Percentiles rank a stretch among this genome's conserved stretches.
phyloP scores from a whole-genome alignment of 2,888 invertebrate genomes.

The Chymomyza caudatula region DNA sequence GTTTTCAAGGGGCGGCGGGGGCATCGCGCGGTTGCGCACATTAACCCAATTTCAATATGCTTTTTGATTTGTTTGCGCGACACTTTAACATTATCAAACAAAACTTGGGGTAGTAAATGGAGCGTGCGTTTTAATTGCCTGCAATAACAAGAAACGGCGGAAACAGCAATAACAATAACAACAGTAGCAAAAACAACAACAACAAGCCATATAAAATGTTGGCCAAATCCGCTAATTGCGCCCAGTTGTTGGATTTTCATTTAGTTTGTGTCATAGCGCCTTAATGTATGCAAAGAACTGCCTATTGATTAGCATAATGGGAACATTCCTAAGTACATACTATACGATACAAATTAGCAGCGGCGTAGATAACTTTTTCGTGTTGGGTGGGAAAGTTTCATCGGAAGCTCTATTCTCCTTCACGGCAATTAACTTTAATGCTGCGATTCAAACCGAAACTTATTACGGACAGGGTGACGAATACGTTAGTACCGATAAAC shows the following conservation, averaged over 20 bases:
- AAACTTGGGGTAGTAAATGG: slow-evolving; percentile 47
- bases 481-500: too few species aligned
- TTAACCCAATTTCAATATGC: slow-evolving; percentile 75
- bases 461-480: too few species aligned
- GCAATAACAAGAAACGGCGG: slow-evolving; percentile 63
- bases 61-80: slow-evolving; percentile 76
- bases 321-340: background rate
- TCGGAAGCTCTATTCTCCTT: too few species aligned
- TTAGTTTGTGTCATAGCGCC: slow-evolving; percentile 25
- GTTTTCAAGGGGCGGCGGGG: slow-evolving; percentile 26
- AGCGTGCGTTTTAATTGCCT: slow-evolving; percentile 59
- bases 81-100: slow-evolving; percentile 76
- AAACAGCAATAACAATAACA: slow-evolving; percentile 44
- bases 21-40: slow-evolving; percentile 20
- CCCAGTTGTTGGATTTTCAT: slow-evolving; percentile 32
- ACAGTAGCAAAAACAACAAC: slow-evolving; percentile 24
- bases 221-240: slow-evolving; percentile 68
- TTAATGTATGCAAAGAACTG: slow-evolving; percentile 28
- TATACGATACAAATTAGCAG: too few species aligned
- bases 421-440: too few species aligned
- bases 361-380: too few species aligned
- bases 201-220: slow-evolving; percentile 28
- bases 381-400: too few species aligned
- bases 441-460: too few species aligned
- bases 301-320: slow-evolving; percentile 57